phyloP scores from a whole-genome alignment of 2,113 vertebrate genomes.

The Tachysurus fulvidraco region DNA sequence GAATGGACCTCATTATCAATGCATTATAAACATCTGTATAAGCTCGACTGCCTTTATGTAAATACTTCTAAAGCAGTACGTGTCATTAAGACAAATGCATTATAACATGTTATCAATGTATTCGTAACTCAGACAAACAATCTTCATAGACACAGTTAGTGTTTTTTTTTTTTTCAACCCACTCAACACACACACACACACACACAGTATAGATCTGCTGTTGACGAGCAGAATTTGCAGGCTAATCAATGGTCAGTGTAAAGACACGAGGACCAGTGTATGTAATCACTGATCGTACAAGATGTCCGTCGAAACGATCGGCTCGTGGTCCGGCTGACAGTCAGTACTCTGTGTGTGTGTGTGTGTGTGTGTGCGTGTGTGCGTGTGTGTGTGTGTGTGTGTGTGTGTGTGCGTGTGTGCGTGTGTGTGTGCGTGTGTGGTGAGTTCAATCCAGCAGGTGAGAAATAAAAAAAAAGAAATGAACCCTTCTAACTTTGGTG shows the following conservation, averaged over 20 bases:
- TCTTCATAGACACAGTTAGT: not conserved
- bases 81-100: not conserved
- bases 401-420: constrained; percentile 12
- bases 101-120: not conserved
- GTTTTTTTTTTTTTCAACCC: no score
- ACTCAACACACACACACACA: constrained; percentile 17
- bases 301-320: constrained; percentile 52
- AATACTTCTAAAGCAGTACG: not conserved
- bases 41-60: not conserved
- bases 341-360: constrained; percentile 39
- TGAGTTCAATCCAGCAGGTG: constrained; percentile 18
- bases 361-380: not conserved
- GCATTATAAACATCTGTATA: not conserved
- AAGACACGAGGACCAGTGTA: constrained; percentile 68
- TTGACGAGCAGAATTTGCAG: constrained; percentile 71
- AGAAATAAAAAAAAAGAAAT: not conserved
- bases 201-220: constrained; percentile 69
- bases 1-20: not conserved
- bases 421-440: no score
- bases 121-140: not conserved
- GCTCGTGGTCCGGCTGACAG: constrained; percentile 56
- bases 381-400: no score
- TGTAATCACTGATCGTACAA: constrained; percentile 72
- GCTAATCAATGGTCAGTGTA: constrained; percentile 70
- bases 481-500: not conserved